These are phyloP conservation scores for Hippocampus kuda DNA, from an alignment of 2,797 vertebrate genomes.

Conservation along the genomic window DNA sequence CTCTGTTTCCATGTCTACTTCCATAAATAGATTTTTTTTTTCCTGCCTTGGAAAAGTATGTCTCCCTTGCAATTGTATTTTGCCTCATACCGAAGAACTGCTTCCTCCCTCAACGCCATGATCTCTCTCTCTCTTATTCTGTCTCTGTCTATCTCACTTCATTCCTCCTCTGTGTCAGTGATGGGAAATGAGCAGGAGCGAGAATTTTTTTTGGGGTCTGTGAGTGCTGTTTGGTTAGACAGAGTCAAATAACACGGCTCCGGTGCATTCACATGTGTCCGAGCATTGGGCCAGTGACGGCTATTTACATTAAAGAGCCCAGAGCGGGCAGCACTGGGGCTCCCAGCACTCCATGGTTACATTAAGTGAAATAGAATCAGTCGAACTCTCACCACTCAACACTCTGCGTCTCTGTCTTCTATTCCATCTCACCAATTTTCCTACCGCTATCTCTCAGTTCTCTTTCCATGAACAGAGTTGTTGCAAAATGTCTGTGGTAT, in stretches of 20 bases:
- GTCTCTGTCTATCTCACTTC: constrained; percentile 14
- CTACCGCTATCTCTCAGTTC: constrained; percentile 19
- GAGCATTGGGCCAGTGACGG: constrained; percentile 45
- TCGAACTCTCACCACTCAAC: constrained; percentile 39
- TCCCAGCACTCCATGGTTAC: constrained; percentile 55
- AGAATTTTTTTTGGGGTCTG: constrained; percentile 50
- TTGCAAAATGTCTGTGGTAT: constrained; percentile 10
- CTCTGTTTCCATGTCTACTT: constrained; percentile 42
- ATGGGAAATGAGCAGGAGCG: constrained; percentile 52
- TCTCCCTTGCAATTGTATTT: constrained; percentile 56
- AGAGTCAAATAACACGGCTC: constrained; percentile 64
- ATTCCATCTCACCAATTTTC: constrained; percentile 26
- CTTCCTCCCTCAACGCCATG: constrained; percentile 42
- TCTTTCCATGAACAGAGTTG: constrained; percentile 18
- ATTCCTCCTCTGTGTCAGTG: constrained; percentile 21
- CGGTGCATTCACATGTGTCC: constrained; percentile 55
- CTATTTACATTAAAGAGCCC: constrained; percentile 65
- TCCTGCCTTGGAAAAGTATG: constrained; percentile 26
- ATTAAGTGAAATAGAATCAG: constrained; percentile 65
- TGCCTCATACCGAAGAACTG: constrained; percentile 54
- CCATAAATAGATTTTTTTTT: constrained; percentile 37
- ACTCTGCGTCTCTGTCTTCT: constrained; percentile 36
- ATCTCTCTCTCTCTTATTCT: constrained; percentile 28
- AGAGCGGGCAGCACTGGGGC: constrained; percentile 49
- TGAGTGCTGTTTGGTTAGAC: constrained; percentile 64